Percentiles rank a stretch among this genome's conserved stretches.
Evolutionary conservation across 2,113 vertebrate species (phyloP).

Genomic region (Microtus oregoni): DNA sequence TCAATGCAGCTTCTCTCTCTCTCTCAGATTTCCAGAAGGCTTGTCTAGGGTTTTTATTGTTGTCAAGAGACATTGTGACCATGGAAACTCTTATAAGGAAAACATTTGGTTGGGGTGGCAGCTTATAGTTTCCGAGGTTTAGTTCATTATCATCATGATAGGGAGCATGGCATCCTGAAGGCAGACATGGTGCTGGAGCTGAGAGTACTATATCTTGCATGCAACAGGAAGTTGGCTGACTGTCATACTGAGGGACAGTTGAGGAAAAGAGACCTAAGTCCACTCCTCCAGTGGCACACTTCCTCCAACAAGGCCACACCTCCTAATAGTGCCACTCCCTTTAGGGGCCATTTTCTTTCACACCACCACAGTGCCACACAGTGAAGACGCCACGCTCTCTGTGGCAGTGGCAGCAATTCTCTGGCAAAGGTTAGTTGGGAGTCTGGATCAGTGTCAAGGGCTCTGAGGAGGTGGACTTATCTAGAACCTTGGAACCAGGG

Average conservation of each 20-base stretch:
- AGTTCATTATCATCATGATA: background rate
- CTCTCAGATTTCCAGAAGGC: background rate
- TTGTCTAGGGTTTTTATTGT: background rate
- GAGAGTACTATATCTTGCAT: background rate
- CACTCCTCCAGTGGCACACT: background rate
- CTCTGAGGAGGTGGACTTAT: too few species aligned
- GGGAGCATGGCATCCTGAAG: background rate
- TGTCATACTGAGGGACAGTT: background rate
- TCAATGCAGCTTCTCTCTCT: background rate
- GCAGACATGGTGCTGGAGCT: background rate
- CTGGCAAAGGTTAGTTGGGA: background rate
- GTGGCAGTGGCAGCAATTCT: background rate
- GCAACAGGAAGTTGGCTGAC: background rate
- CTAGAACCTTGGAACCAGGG: too few species aligned
- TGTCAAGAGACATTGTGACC: background rate
- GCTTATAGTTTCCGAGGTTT: background rate
- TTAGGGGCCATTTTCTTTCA: background rate
- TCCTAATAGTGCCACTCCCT: background rate
- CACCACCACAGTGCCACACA: background rate
- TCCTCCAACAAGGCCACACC: background rate
- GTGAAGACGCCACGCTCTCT: background rate
- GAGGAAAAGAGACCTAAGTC: background rate
- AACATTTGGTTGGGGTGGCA: background rate
- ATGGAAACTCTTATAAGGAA: background rate
- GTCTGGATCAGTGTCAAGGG: slow-evolving; percentile 13